phyloP scores from a whole-genome alignment of 2,888 invertebrate species.

The Pachymerium ferrugineum region DNA sequence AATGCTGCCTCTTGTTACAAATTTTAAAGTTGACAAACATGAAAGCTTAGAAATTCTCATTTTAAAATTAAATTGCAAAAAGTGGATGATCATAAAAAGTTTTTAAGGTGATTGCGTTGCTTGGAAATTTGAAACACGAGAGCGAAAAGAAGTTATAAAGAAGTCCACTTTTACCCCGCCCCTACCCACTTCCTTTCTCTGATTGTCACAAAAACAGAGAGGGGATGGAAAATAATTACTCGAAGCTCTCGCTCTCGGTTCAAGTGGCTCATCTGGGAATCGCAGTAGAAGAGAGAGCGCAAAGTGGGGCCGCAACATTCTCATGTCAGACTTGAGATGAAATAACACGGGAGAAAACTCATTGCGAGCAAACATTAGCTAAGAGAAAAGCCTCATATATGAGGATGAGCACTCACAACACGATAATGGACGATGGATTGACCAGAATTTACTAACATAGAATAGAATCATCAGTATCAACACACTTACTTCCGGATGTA shows the following conservation, averaged over 20 bases:
- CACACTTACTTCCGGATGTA: no score
- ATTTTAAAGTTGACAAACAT: no score
- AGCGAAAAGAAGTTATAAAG: neutral
- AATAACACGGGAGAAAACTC: neutral
- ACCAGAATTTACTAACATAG: neutral
- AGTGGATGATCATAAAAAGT: no score
- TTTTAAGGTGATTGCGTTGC: neutral
- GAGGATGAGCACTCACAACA: neutral
- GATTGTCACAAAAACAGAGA: conserved; percentile 4
- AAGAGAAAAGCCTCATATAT: conserved; percentile 3
- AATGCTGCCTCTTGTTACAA: no score
- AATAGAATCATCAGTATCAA: neutral
- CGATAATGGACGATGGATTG: neutral
- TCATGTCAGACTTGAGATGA: neutral
- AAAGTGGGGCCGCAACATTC: conserved; percentile 2
- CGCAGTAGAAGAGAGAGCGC: conserved; percentile 9
- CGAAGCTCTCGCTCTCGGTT: neutral
- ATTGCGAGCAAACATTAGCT: neutral
- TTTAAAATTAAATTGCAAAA: no score
- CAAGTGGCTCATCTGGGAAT: conserved; percentile 14
- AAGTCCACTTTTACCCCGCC: neutral
- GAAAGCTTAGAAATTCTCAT: no score
- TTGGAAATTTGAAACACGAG: neutral
- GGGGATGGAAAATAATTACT: conserved; percentile 9
- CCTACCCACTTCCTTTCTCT: neutral